Evolutionary conservation across 2,113 vertebrate species (phyloP), one percentile per base, ranked within the genome.

Genomic region (Chunga burmeisteri): DNA sequence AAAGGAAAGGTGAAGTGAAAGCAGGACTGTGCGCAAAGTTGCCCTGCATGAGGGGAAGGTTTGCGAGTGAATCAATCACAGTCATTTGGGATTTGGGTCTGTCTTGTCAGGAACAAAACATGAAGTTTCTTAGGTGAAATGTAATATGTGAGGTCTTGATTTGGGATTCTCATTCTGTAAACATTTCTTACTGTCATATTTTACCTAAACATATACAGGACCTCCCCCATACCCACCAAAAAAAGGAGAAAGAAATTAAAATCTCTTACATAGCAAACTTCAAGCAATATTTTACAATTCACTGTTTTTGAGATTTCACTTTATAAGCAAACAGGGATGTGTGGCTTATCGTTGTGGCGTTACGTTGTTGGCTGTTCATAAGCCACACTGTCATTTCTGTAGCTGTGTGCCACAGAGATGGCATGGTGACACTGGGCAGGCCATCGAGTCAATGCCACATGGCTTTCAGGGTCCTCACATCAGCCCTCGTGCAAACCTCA

Each of bases 381-480:
- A 50, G n/a, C 27, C 58, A 13, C 10, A 5, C 30, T 6, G 4
- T 38, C 1, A 42, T 32, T 79, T 55, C 53, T 59, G 42, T 26
- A 10, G 42, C 74, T 32, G 6, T 46, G 26, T 49, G 65, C 59
- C 6, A 8, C 53, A 84, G 55, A 58, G n/a, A 18, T 0, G 8
- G 13, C 50, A 30, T 1, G 18, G 21, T 79, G 81, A 75, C 27
- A 40, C 17, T 10, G 49, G 44, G 6, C 18, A 61, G 52, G n/a
- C n/a, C 6, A 3, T 20, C 0, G 2, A 34, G 10, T 27, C 27
- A 81, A 40, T 2, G 2, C 21, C 27, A 29, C 1, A 3, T 38
- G 23, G 30, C 22, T 81, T 91, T 78, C 73, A n/a, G 23, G 16
- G 23, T 68, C 21, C 81, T 82, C 30, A 16, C 30, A 47, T 47